These are phyloP conservation scores for Sebastes nivosus DNA, from an alignment of 2,797 vertebrate species.

Conservation along the genomic window DNA sequence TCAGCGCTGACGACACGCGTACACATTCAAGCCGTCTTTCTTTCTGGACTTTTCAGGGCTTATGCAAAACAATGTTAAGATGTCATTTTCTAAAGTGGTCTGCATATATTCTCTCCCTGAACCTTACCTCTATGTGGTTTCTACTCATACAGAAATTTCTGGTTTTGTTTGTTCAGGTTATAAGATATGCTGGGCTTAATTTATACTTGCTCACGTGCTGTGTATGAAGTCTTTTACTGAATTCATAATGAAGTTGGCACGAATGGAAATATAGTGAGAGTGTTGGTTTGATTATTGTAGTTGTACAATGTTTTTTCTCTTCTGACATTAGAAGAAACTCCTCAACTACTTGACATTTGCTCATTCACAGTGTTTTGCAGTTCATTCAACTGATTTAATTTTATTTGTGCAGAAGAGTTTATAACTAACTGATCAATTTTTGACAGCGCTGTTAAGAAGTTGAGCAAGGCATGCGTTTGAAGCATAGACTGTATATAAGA, in stretches of 20 bases:
- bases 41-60: constrained; percentile 45
- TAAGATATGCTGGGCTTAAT: not conserved
- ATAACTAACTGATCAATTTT: no score
- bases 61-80: constrained; percentile 55
- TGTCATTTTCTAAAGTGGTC: constrained; percentile 25
- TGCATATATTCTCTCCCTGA: not conserved
- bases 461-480: no score
- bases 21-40: constrained; percentile 29
- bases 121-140: not conserved
- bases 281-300: not conserved
- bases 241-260: not conserved
- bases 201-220: no score
- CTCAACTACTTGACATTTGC: no score
- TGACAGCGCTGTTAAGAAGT: no score
- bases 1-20: constrained; percentile 43
- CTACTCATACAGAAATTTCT: not conserved
- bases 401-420: no score
- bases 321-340: not conserved
- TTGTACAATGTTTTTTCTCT: not conserved
- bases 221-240: not conserved
- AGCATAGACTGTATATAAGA: no score
- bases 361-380: no score
- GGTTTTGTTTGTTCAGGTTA: not conserved
- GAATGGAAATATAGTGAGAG: not conserved
- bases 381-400: no score